Conservation (phyloP, 2,113 vertebrate genomes). For the Phoenicopterus ruber region DNA sequence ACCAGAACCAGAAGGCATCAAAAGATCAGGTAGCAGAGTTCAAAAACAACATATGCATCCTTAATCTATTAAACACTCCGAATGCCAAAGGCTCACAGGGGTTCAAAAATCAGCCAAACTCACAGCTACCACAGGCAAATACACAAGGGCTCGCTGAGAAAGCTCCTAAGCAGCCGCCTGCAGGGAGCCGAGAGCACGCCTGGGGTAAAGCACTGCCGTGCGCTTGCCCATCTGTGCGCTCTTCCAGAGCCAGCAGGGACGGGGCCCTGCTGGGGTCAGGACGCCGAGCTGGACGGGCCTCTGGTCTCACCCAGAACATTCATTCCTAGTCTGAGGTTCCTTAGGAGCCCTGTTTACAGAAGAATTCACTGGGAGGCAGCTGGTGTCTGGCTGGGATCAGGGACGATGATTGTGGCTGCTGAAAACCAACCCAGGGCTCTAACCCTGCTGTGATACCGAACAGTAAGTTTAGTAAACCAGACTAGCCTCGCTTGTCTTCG, state of each 20-base stretch:
- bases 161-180: neutral
- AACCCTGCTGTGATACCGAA: neutral
- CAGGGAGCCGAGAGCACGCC: rapidly evolving
- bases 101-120: neutral
- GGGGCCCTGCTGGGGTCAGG: neutral
- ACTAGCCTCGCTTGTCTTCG: rapidly evolving
- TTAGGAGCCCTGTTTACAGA: neutral
- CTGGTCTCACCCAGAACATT: neutral
- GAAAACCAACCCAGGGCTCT: neutral
- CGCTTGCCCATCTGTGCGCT: neutral
- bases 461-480: neutral
- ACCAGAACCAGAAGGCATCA: neutral
- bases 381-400: neutral
- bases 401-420: neutral
- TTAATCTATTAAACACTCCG: neutral
- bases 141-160: neutral
- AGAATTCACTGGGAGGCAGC: neutral
- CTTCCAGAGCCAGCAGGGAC: neutral
- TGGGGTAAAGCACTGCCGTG: neutral
- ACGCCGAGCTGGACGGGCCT: neutral
- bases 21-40: neutral
- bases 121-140: neutral
- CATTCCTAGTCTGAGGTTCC: neutral
- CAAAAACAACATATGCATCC: neutral
- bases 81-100: neutral